Conservation (phyloP, 2,888 invertebrate species). For the Eucriotettix oculatus region DNA sequence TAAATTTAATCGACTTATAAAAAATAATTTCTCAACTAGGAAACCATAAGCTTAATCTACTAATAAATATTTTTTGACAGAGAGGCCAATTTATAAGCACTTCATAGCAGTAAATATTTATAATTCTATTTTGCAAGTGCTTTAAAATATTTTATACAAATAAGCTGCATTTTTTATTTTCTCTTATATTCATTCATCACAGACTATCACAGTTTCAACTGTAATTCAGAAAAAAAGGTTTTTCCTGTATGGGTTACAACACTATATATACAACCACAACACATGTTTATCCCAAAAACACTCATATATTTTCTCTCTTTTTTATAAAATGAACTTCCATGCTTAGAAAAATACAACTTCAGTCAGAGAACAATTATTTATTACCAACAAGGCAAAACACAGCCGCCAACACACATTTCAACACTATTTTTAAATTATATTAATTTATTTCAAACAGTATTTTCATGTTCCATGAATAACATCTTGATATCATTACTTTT, state of each 20-base stretch:
- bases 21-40: no score
- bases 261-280: slow-evolving; percentile 8
- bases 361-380: slow-evolving; percentile 9
- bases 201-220: slow-evolving; percentile 16
- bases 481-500: no score
- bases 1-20: no score
- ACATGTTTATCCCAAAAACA: slow-evolving; percentile 2
- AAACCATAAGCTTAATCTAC: no score
- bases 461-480: no score
- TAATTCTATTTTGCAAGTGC: background rate
- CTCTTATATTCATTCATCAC: slow-evolving; percentile 12
- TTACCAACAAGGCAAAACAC: slow-evolving; percentile 16
- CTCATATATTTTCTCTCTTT: slow-evolving; percentile 1
- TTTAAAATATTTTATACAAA: slow-evolving; percentile 4
- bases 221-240: slow-evolving; percentile 9
- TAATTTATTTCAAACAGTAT: no score
- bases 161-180: slow-evolving; percentile 13
- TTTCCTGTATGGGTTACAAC: slow-evolving; percentile 10
- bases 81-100: no score
- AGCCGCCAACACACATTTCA: slow-evolving; percentile 10
- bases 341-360: slow-evolving; percentile 15
- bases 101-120: no score
- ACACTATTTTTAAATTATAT: no score
- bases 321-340: slow-evolving; percentile 10
- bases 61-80: no score